Evolutionary conservation across 1,140 invertebrate species (phyloP), one percentile per base, ranked within the genome.

Genomic region (Calephelis nemesis): DNA sequence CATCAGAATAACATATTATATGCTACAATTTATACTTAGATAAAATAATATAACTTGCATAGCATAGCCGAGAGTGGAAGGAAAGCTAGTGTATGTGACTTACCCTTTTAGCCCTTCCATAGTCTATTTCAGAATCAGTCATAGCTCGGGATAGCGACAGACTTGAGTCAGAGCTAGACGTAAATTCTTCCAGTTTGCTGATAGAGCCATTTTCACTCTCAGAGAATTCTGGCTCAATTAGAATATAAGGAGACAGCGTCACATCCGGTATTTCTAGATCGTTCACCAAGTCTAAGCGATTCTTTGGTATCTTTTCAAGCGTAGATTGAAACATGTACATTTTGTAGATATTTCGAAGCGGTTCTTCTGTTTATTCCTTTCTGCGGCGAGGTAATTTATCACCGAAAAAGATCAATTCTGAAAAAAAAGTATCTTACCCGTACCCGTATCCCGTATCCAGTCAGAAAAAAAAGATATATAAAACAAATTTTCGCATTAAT

Each of bases 41-140:
- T 19, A 19, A 19, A 19, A 0, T 1, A 30, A 30, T 4, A 30
- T 30, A 30, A 30, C n/a, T n/a, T n/a, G n/a, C 3, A 4, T 30
- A 0, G 4, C 30, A 30, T 30, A 30, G 3, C 30, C 30, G 3
- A 30, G 30, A 30, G 4, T 30, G 2, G 30, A 30, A 30, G 1
- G 15, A 39, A 45, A 63, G 9, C 40, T 45, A 63, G 1, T 58
- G 19, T 15, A 15, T 6, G 13, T 45, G 4, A 73, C 82, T 83
- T 40, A 89, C 88, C 74, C 81, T 67, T 65, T 74, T 82, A 69
- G 81, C 83, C 47, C 76, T 71, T 3, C 71, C 76, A 62, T 88
- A 90, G 63, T 90, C 88, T 11, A 88, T 87, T 42, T 90, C 88
- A 0, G 87, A 88, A 39, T 85, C 87, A 0, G 87, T 88, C 83